Base-by-base conservation (phyloP, 2,113 vertebrate species). In the Podarcis cretensis region DNA sequence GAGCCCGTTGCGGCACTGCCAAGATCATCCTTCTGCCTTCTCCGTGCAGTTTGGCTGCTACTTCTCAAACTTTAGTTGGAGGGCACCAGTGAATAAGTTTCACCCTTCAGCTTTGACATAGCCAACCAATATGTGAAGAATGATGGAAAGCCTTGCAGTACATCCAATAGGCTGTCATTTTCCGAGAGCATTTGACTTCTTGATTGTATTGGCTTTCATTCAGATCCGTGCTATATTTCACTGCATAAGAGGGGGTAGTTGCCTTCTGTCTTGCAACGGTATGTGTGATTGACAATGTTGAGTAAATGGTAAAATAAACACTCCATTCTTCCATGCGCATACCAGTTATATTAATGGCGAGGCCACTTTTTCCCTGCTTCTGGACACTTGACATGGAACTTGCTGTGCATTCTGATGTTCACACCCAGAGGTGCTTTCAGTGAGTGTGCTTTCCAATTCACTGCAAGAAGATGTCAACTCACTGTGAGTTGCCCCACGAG, bases 241-340 rank as follows among this genome's bases (percentile, higher is more conserved):
- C 82, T 89, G 37, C 12, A 1, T n/a, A 2, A 13, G 30, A 32
- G 18, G 30, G 1, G 1, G 0, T 0, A 21, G 1, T 3, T 20
- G 14, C 84, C 3, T 27, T 71, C 6, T 75, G 25, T 76, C 73
- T 74, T 21, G n/a, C 71, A 35, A 13, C 4, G 6, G 20, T 35
- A 8, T 48, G 40, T 43, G 27, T 84, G 37, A 12, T 23, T 54
- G 20, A 35, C 40, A 69, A 6, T 59, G 35, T 89, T 23, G 7
- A 87, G 63, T 48, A 48, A 0, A 23, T 88, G 35, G 78, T 90
- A 89, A 35, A 77, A 89, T 32, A 43, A 43, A 40, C 30, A 25
- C 27, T 48, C 3, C 6, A 18, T 68, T 43, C 37, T 81, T 71
- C n/a, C 37, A 21, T 63, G 43, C 2, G 63, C 27, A 13, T 73